Percentiles rank a stretch among this genome's conserved stretches.
phyloP scores from a whole-genome alignment of 2,888 invertebrate species.

The Plagodis dolabraria region DNA sequence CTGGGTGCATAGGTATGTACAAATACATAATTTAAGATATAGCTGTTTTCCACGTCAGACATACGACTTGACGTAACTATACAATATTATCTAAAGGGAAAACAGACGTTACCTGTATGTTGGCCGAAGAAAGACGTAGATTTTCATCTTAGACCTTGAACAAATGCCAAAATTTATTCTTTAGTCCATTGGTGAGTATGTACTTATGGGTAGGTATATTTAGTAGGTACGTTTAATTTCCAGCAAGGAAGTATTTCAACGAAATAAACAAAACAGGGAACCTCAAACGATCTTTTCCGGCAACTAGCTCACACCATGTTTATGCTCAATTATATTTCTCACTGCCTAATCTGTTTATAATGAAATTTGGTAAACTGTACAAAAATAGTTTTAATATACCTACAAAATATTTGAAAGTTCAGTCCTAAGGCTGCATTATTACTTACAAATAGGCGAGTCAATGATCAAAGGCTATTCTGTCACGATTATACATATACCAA shows the following conservation, averaged over 20 bases:
- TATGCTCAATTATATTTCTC: too few relatives aligned
- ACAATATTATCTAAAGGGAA: conserved; percentile 41
- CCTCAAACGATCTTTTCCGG: not conserved
- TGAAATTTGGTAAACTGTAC: too few relatives aligned
- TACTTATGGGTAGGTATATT: conserved; percentile 24
- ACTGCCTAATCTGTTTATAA: too few relatives aligned
- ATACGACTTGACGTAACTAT: conserved; percentile 57
- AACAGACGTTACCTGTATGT: conserved; percentile 44
- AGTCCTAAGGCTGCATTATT: too few relatives aligned
- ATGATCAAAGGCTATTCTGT: too few relatives aligned
- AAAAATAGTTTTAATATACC: too few relatives aligned
- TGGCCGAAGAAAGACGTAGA: conserved; percentile 80
- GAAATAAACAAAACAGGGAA: conserved; percentile 38
- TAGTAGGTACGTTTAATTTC: conserved; percentile 46
- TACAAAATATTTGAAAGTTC: too few relatives aligned
- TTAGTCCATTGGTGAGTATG: conserved; percentile 41
- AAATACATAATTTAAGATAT: not conserved
- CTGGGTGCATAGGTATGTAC: not conserved
- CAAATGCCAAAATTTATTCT: conserved; percentile 75
- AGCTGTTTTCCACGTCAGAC: conserved; percentile 36
- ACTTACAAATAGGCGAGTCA: too few relatives aligned
- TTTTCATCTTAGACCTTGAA: conserved; percentile 76
- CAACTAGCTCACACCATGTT: too few relatives aligned
- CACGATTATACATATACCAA: too few relatives aligned
- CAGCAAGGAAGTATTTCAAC: conserved; percentile 57